These are phyloP conservation scores for Acanthurus tractus DNA, from an alignment of 2,797 vertebrate genomes.

Conservation along the genomic window DNA sequence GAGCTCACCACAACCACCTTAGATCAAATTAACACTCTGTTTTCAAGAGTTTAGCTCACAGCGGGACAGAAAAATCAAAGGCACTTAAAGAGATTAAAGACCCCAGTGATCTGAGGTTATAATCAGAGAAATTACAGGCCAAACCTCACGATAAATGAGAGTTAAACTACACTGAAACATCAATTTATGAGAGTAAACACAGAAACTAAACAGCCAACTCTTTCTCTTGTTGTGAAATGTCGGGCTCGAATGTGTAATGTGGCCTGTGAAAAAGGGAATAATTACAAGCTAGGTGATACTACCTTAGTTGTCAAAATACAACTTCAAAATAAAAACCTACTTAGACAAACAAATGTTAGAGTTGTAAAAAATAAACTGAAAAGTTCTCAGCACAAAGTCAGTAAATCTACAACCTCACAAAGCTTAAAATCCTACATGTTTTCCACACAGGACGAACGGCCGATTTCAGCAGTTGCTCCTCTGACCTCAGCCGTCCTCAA, in stretches of 20 bases:
- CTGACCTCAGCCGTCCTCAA: constrained; percentile 34
- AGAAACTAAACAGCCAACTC: neutral
- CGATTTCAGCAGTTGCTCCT: constrained; percentile 15
- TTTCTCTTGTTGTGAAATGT: constrained; percentile 7
- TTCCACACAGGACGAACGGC: neutral
- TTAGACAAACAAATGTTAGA: constrained; percentile 5
- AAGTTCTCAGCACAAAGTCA: neutral
- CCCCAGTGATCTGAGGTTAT: constrained; percentile 3
- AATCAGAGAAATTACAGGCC: constrained; percentile 38
- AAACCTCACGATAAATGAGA: constrained; percentile 22
- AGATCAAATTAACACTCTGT: neutral
- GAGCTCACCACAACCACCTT: neutral
- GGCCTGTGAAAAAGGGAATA: neutral
- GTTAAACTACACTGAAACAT: constrained; percentile 5
- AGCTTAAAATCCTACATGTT: neutral
- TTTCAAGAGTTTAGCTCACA: neutral
- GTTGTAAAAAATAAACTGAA: neutral
- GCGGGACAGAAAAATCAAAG: neutral
- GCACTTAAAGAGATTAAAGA: neutral
- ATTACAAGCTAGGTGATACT: neutral
- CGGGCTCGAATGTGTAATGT: neutral
- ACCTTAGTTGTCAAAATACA: neutral
- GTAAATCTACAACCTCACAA: neutral
- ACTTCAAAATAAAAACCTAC: neutral
- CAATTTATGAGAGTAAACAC: neutral